Percentiles rank a stretch among this genome's conserved stretches.
phyloP scores from a whole-genome alignment of 2,113 vertebrate genomes.

The Arizona elegans region DNA sequence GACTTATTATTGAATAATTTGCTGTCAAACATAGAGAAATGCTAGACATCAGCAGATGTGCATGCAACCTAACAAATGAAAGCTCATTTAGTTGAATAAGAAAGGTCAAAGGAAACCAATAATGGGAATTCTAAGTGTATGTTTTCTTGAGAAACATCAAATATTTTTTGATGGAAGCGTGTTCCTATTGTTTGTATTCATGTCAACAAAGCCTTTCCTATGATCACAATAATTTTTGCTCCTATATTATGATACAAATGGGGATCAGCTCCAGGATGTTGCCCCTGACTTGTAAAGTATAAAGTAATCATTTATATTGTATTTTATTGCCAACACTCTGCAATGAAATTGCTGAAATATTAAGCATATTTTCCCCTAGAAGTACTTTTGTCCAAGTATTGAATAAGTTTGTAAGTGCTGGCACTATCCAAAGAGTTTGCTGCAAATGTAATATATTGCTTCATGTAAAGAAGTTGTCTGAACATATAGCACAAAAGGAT shows the following conservation, averaged over 20 bases:
- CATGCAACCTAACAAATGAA: constrained; percentile 20
- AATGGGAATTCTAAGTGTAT: constrained; percentile 15
- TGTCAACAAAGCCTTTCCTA: not conserved
- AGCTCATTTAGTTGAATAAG: constrained; percentile 3
- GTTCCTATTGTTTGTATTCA: not conserved
- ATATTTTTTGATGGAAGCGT: not conserved
- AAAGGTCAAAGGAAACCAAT: constrained; percentile 4
- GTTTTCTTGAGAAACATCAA: not conserved
- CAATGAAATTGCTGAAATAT: not conserved
- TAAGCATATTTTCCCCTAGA: not conserved
- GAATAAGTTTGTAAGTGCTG: not conserved
- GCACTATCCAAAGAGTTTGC: not conserved
- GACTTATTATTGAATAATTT: constrained; percentile 22
- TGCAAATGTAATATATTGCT: not conserved
- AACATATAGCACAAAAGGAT: not conserved
- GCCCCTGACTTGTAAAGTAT: rapidly evolving
- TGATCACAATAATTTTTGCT: not conserved
- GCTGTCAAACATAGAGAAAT: constrained; percentile 27
- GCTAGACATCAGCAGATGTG: constrained; percentile 26
- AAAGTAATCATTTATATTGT: not conserved
- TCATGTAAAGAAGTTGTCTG: not conserved
- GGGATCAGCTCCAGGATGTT: not conserved
- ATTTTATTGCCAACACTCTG: not conserved
- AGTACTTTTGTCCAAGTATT: not conserved
- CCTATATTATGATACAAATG: not conserved